These are phyloP conservation scores for Callosobruchus maculatus DNA, from an alignment of 2,888 invertebrate genomes.

Conservation along the genomic window DNA sequence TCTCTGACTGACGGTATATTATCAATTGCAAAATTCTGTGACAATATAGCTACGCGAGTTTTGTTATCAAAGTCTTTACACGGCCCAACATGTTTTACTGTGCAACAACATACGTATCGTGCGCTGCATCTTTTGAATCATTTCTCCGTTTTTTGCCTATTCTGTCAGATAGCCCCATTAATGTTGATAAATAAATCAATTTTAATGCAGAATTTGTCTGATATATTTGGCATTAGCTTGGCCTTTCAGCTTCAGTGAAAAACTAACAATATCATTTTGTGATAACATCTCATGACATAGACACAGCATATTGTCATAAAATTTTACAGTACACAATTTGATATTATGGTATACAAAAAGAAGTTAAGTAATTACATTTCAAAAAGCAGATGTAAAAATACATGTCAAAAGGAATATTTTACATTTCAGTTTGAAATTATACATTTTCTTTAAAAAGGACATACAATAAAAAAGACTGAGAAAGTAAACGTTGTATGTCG, in stretches of 20 bases:
- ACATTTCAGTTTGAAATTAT: constrained; percentile 28
- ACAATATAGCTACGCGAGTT: neutral
- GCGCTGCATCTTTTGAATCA: too few species aligned
- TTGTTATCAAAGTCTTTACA: neutral
- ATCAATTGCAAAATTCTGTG: neutral
- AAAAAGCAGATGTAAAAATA: constrained; percentile 29
- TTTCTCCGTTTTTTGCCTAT: too few species aligned
- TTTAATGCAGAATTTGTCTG: too few species aligned
- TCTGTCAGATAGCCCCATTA: too few species aligned
- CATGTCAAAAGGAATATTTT: constrained; percentile 29
- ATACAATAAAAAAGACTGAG: constrained; percentile 15
- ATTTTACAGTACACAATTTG: constrained; percentile 44
- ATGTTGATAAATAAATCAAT: too few species aligned
- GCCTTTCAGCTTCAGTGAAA: too few species aligned
- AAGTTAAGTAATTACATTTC: constrained; percentile 37
- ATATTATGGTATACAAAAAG: constrained; percentile 25
- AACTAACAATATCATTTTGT: too few species aligned
- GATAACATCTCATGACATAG: neutral
- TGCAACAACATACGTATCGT: too few species aligned
- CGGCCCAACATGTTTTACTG: too few species aligned
- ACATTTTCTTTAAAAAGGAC: constrained; percentile 23
- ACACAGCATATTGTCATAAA: constrained; percentile 35
- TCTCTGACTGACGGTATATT: neutral
- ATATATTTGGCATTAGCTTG: too few species aligned
- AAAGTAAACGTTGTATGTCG: constrained; percentile 27